Evolutionary conservation across 2,113 vertebrate genomes (phyloP).

Genomic region (Phyllopteryx taeniolatus): DNA sequence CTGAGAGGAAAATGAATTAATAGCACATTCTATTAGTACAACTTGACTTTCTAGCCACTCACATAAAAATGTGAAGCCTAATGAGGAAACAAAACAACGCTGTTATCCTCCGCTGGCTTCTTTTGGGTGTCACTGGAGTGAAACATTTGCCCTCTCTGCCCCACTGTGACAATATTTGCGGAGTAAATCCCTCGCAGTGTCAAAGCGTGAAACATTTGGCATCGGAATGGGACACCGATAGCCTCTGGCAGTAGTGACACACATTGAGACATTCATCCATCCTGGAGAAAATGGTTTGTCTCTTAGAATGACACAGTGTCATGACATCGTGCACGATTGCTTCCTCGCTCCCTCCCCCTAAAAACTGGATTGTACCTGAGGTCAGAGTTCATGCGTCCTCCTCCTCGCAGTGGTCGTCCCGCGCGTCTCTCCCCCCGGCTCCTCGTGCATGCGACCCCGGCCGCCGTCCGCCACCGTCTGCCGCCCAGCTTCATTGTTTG

Average conservation of each 20-base stretch:
- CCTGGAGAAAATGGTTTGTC: neutral
- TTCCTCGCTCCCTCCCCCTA: neutral
- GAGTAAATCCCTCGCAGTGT: conserved; percentile 48
- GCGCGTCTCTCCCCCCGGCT: conserved; percentile 2
- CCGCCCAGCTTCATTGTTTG: conserved; percentile 70
- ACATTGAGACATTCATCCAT: conserved; percentile 1
- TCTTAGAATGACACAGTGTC: neutral
- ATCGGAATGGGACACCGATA: conserved; percentile 50
- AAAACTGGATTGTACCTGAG: conserved; percentile 44
- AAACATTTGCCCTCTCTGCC: conserved; percentile 32
- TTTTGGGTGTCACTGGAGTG: conserved; percentile 2
- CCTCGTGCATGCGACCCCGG: conserved; percentile 51
- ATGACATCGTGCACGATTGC: neutral
- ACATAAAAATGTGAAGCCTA: conserved; percentile 17
- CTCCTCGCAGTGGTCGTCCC: conserved; percentile 7
- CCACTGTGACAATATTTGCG: conserved; percentile 54
- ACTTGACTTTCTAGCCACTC: conserved; percentile 41
- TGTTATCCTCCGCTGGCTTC: conserved; percentile 13
- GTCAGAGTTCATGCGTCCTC: conserved; percentile 38
- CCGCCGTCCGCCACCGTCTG: conserved; percentile 64
- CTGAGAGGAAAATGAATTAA: conserved; percentile 36
- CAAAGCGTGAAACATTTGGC: conserved; percentile 54
- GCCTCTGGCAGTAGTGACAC: conserved; percentile 41
- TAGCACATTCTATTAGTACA: conserved; percentile 33
- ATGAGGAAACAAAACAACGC: conserved; percentile 11